These are phyloP conservation scores for Drosophila mayri DNA, from an alignment of 1,140 invertebrate species.

Conservation along the genomic window DNA sequence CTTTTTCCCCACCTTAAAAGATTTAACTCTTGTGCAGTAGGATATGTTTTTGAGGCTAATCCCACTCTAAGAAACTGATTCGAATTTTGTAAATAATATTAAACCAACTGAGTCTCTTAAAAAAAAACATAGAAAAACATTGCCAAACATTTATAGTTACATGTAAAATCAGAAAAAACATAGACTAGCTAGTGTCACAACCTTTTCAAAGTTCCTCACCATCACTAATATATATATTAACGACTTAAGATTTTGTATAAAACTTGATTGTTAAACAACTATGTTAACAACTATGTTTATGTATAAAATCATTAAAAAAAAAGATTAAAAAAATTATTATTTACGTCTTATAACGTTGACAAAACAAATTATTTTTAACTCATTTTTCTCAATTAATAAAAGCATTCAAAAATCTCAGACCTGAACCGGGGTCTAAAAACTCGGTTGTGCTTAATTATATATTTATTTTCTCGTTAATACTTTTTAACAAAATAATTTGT, in stretches of 20 bases:
- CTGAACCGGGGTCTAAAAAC: neutral
- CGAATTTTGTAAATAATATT: neutral
- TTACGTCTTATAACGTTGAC: too few species aligned
- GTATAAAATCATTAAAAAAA: too few species aligned
- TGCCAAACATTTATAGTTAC: neutral
- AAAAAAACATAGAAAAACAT: neutral
- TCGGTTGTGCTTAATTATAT: neutral
- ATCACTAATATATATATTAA: neutral
- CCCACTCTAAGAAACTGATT: neutral
- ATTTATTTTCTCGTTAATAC: neutral
- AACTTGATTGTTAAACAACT: too few species aligned
- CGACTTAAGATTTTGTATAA: too few species aligned
- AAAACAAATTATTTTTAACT: too few species aligned
- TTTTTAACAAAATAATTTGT: neutral
- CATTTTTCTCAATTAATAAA: neutral
- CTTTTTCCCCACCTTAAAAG: neutral
- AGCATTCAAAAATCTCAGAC: neutral
- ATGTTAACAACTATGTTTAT: too few species aligned
- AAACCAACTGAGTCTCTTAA: neutral
- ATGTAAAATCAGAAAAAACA: conserved; percentile 1
- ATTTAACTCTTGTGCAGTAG: neutral
- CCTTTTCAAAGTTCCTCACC: neutral
- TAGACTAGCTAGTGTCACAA: neutral
- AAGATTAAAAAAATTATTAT: neutral
- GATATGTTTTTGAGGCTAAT: neutral